Evolutionary conservation across 1,140 invertebrate species (phyloP).

Genomic region (Drosophila ohnishii): DNA sequence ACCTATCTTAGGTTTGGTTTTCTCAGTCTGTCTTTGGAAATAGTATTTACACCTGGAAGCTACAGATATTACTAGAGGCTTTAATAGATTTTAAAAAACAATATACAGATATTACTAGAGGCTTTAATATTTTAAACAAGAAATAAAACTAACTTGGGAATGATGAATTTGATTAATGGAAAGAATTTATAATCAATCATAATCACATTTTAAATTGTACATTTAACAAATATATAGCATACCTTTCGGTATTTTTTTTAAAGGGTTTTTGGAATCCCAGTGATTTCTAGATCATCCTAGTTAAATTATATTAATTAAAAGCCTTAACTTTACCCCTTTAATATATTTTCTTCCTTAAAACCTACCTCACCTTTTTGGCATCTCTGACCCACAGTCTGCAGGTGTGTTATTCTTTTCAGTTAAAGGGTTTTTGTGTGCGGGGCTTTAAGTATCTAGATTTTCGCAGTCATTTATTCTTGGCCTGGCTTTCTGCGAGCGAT

Average conservation of each 20-base stretch:
- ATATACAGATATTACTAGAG: background rate
- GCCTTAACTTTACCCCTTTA: background rate
- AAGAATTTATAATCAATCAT: no score
- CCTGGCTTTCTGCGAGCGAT: conserved; percentile 26
- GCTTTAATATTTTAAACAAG: no score
- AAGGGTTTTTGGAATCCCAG: background rate
- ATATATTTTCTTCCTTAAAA: background rate
- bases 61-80: background rate
- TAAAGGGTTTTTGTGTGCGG: conserved; percentile 4
- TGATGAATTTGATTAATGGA: no score
- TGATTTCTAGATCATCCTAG: background rate
- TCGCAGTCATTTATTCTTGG: conserved; percentile 60
- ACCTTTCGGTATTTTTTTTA: background rate
- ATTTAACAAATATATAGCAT: background rate
- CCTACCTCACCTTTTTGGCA: background rate
- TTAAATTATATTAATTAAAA: background rate
- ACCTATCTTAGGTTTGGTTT: background rate
- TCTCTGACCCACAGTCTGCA: background rate
- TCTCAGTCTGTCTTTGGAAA: background rate
- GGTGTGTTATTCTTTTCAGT: conserved; percentile 12
- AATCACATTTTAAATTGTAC: no score
- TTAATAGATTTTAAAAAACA: background rate
- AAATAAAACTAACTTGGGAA: no score
- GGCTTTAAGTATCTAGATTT: conserved; percentile 58
- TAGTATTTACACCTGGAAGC: no score